Base-by-base conservation (phyloP, 2,113 vertebrate genomes). In the Nycticorax nycticorax region DNA sequence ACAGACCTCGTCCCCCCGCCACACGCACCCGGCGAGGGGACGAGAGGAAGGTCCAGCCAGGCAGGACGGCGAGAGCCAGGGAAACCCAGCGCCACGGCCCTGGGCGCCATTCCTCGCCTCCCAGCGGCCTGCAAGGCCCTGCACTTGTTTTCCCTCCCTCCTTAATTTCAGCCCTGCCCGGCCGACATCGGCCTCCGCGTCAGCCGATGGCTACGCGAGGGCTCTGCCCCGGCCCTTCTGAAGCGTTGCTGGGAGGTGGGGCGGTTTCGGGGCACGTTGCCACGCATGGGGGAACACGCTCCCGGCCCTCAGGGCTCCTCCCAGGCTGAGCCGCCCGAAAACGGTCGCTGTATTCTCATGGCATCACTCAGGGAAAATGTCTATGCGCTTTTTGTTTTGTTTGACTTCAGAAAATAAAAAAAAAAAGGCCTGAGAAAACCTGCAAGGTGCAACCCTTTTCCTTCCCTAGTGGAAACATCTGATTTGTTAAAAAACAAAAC, bases 171-270 rank as follows among this genome's bases (percentile, higher is more conserved):
- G 71, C 63, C 79, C 24, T 62, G 62, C 53, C 39, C 1, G 2
- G 35, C 69, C 8, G 2, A 6, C 32, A 17, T 2, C 6, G 1
- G 62, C 60, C 41, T 39, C 50, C 41, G 20, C 6, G 2, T 19
- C 1, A 9, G 35, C 35, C 2, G 5, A 33, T 33, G 1, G 3
- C 53, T 12, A 10, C 12, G 0, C 0, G n/a, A 39, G 33, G n/a
- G 67, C 57, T 59, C 23, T 66, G 1, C 37, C 52, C 28, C 1
- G 2, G 50, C 57, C 50, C 32, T 72, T 19, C 0, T 3, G 47
- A 43, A 35, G 80, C 18, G 1, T 13, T 16, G 50, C 20, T 3
- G 17, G 63, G 45, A 68, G 71, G 19, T 14, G 53, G 21, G 53
- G 27, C 3, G 11, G 66, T 67, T 50, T 85, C 3, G 3, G 69